Conservation (phyloP, 2,113 vertebrate genomes). For the Gnathonemus echidnorhynchus region DNA sequence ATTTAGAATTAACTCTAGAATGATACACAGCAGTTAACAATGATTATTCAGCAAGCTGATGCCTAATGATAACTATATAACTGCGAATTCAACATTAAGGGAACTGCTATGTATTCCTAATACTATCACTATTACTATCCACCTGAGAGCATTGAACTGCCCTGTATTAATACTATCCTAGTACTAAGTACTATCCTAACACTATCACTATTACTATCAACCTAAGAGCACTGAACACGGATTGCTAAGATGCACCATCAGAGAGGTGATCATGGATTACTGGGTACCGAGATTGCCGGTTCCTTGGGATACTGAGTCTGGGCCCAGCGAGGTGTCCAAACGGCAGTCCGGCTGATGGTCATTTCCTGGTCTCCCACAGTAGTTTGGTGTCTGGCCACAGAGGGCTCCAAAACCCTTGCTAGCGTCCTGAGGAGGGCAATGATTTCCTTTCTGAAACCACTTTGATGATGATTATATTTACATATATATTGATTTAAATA, state of each 20-base stretch:
- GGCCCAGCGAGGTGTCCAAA: constrained; percentile 8
- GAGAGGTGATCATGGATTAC: not conserved
- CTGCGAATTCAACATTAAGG: not conserved
- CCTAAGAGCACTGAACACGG: not conserved
- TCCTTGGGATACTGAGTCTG: constrained; percentile 12
- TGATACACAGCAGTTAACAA: not conserved
- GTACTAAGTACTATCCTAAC: not conserved
- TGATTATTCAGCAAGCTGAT: not conserved
- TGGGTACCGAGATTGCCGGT: constrained; percentile 33
- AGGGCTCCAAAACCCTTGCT: not conserved
- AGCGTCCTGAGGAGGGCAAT: not conserved
- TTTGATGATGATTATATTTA: not conserved
- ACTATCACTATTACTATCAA: not conserved
- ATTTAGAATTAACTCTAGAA: not conserved
- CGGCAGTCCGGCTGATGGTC: constrained; percentile 3
- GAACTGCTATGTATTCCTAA: not conserved
- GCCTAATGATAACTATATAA: not conserved
- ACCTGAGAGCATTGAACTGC: not conserved
- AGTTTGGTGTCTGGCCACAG: not conserved
- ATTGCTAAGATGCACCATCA: not conserved
- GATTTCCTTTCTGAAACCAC: constrained; percentile 21
- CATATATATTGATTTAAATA: not conserved
- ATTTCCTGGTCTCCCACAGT: constrained; percentile 1
- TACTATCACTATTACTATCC: not conserved
- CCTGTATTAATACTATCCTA: not conserved